These are phyloP conservation scores for Brenthis daphne DNA, from an alignment of 2,888 invertebrate genomes.

Conservation along the genomic window DNA sequence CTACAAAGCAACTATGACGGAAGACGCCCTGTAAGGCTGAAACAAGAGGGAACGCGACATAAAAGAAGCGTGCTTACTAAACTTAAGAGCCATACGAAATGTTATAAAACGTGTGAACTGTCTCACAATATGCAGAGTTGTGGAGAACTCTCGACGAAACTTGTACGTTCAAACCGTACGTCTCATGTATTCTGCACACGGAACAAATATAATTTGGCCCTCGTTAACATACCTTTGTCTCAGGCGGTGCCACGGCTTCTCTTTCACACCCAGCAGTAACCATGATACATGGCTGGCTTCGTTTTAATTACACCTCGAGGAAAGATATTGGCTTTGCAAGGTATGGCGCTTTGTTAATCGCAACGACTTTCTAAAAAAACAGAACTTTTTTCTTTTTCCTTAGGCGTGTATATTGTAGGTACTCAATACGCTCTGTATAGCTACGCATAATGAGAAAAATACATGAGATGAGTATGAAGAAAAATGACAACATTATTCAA, in stretches of 20 bases:
- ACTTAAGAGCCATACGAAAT: constrained; percentile 34
- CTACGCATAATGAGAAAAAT: background rate
- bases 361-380: constrained; percentile 27
- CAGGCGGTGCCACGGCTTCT: constrained; percentile 39
- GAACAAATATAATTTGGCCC: constrained; percentile 65
- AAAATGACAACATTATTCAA: constrained; percentile 21
- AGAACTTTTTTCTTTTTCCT: background rate
- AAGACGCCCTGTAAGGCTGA: constrained; percentile 28
- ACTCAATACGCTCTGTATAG: background rate
- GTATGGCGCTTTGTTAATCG: constrained; percentile 36
- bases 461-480: constrained; percentile 2
- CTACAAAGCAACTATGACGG: constrained; percentile 29
- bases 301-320: constrained; percentile 67
- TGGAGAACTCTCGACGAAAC: constrained; percentile 32
- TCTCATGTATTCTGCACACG: constrained; percentile 55
- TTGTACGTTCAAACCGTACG: constrained; percentile 47
- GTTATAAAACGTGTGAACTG: constrained; percentile 38
- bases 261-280: constrained; percentile 46
- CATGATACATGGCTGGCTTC: constrained; percentile 55
- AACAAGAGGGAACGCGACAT: constrained; percentile 35
- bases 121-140: constrained; percentile 28
- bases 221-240: constrained; percentile 55
- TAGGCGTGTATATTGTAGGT: background rate
- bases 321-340: constrained; percentile 56
- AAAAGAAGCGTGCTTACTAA: constrained; percentile 37